These are phyloP conservation scores for Gracilinanus agilis DNA, from an alignment of 2,113 vertebrate genomes.

Conservation along the genomic window DNA sequence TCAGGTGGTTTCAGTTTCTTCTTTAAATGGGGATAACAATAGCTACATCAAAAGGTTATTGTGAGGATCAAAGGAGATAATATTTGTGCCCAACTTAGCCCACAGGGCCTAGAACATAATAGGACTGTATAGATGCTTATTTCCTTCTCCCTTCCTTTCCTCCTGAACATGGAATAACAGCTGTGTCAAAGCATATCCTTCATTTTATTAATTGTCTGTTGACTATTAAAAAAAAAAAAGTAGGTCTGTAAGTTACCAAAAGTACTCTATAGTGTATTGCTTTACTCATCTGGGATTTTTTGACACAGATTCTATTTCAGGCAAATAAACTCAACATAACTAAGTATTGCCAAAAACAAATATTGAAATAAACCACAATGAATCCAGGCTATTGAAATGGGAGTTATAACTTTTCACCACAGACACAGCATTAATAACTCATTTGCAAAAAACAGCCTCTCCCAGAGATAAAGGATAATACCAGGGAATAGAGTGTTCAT, in stretches of 20 bases:
- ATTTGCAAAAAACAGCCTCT: conserved; percentile 74
- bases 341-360: conserved; percentile 68
- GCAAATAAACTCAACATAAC: conserved; percentile 71
- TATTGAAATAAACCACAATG: conserved; percentile 78
- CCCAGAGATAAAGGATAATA: conserved; percentile 56
- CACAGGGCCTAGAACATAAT: background rate
- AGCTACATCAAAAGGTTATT: background rate
- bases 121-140: background rate
- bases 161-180: background rate
- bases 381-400: conserved; percentile 73
- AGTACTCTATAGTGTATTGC: conserved; percentile 51
- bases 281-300: conserved; percentile 76
- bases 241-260: conserved; percentile 34
- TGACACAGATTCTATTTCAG: conserved; percentile 80
- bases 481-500: conserved; percentile 23
- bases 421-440: conserved; percentile 78
- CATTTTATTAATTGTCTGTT: background rate
- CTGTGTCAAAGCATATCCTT: background rate
- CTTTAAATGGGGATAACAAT: background rate
- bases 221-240: background rate
- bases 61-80: background rate
- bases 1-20: background rate
- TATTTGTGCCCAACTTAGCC: too few relatives aligned
- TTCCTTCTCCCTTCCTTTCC: background rate
- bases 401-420: conserved; percentile 69